Conservation (phyloP, 2,888 invertebrate genomes). For the Amiota minor region DNA sequence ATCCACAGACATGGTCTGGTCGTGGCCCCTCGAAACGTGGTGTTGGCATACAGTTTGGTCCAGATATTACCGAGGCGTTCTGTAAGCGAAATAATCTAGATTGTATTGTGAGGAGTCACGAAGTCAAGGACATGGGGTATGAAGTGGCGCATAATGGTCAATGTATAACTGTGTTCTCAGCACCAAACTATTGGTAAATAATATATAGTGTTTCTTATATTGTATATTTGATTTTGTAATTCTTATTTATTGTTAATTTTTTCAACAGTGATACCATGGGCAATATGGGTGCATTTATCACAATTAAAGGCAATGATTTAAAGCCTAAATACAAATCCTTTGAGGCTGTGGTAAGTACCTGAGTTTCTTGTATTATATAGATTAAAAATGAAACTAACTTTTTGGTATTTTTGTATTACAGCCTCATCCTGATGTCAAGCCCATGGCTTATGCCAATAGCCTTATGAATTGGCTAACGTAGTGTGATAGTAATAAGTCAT, state of each 20-base stretch:
- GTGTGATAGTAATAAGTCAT: constrained; percentile 48
- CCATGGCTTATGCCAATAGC: constrained; percentile 96
- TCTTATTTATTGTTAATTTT: constrained; percentile 1
- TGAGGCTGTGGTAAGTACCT: constrained; percentile 89
- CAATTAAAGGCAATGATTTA: constrained; percentile 91
- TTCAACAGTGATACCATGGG: constrained; percentile 96
- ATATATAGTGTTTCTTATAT: background rate
- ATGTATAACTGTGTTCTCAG: constrained; percentile 99
- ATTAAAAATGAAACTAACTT: background rate
- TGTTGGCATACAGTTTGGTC: constrained; percentile 98
- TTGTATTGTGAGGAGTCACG: constrained; percentile 96
- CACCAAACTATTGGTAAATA: constrained; percentile 97
- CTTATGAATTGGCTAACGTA: constrained; percentile 80
- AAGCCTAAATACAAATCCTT: constrained; percentile 93
- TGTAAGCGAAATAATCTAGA: constrained; percentile 88
- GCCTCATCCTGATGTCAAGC: constrained; percentile 97
- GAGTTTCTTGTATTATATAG: background rate
- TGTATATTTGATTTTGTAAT: constrained; percentile 11
- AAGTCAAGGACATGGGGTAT: constrained; percentile 97
- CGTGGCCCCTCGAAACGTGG: constrained; percentile 96
- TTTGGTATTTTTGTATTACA: constrained; percentile 77
- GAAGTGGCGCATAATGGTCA: constrained; percentile 95
- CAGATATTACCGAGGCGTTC: constrained; percentile 94
- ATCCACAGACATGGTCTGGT: constrained; percentile 93
- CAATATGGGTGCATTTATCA: constrained; percentile 98